Percentiles rank a stretch among this genome's conserved stretches.
Evolutionary conservation across 1,140 invertebrate species (phyloP).

Genomic region (Apis laboriosa): DNA sequence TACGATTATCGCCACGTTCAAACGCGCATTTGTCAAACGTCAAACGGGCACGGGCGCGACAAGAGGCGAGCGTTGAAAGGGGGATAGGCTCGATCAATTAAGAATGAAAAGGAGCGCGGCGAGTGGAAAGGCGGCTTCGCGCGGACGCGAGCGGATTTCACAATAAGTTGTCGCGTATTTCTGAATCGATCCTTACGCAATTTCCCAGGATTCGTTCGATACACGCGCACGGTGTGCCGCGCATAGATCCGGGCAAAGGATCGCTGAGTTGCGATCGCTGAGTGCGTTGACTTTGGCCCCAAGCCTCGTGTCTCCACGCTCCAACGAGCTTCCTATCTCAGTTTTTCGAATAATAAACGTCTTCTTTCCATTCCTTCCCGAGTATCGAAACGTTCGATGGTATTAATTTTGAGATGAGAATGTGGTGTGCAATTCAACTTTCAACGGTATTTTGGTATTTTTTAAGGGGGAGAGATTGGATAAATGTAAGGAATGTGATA

Average conservation of each 20-base stretch:
- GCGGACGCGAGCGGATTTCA: slow-evolving; percentile 16
- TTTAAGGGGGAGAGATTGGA: too few species aligned
- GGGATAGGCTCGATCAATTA: slow-evolving; percentile 3
- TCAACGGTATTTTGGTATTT: too few species aligned
- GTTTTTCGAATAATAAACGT: background rate
- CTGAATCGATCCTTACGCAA: slow-evolving; percentile 35
- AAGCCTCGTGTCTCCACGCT: slow-evolving; percentile 56
- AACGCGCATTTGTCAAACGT: slow-evolving; percentile 4
- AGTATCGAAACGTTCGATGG: too few species aligned
- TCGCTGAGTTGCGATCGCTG: slow-evolving; percentile 18
- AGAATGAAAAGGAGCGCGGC: slow-evolving; percentile 20
- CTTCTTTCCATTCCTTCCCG: too few species aligned
- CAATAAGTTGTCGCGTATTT: slow-evolving; percentile 37
- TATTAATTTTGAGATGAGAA: too few species aligned
- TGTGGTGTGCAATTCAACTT: too few species aligned
- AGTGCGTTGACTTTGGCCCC: slow-evolving; percentile 53
- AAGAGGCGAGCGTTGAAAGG: background rate
- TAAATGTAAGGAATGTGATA: too few species aligned
- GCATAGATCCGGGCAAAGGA: background rate
- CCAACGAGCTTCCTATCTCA: slow-evolving; percentile 30
- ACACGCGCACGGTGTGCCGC: background rate
- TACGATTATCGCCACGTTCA: background rate
- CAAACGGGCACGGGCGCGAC: background rate
- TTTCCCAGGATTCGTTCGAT: slow-evolving; percentile 21
- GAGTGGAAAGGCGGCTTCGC: slow-evolving; percentile 10